phyloP scores from a whole-genome alignment of 2,888 invertebrate species.

The Napeogenes inachia region DNA sequence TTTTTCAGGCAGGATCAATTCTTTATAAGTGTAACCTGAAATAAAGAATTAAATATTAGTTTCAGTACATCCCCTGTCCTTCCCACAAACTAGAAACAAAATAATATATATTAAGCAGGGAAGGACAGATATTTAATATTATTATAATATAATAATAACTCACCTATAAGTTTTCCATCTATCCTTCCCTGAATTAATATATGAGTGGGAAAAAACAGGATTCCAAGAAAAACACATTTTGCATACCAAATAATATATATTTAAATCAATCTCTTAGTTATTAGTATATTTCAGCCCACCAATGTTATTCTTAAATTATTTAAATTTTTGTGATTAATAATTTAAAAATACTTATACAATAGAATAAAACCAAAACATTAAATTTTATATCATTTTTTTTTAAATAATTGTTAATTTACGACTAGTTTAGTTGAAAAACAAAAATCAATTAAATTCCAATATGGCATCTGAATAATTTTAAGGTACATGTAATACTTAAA shows the following conservation, averaged over 20 bases:
- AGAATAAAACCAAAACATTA: no score
- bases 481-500: no score
- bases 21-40: conserved; percentile 61
- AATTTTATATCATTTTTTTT: conserved; percentile 9
- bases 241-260: no score
- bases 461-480: conserved; percentile 5
- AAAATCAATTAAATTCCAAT: conserved; percentile 6
- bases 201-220: conserved; percentile 8
- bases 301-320: no score
- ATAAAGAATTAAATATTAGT: conserved; percentile 31
- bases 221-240: conserved; percentile 2
- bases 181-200: conserved; percentile 64
- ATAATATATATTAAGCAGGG: conserved; percentile 63
- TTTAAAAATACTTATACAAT: no score
- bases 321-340: no score
- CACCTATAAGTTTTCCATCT: conserved; percentile 75
- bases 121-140: conserved; percentile 77
- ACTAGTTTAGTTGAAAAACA: conserved; percentile 16
- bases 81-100: conserved; percentile 49
- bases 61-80: conserved; percentile 59
- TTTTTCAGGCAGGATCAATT: conserved; percentile 41
- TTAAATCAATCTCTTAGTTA: not conserved
- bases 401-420: conserved; percentile 8
- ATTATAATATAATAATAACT: conserved; percentile 52
- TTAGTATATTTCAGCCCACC: not conserved